Conservation (phyloP, 1,140 invertebrate species). For the Pseudomyrmex gracilis region DNA sequence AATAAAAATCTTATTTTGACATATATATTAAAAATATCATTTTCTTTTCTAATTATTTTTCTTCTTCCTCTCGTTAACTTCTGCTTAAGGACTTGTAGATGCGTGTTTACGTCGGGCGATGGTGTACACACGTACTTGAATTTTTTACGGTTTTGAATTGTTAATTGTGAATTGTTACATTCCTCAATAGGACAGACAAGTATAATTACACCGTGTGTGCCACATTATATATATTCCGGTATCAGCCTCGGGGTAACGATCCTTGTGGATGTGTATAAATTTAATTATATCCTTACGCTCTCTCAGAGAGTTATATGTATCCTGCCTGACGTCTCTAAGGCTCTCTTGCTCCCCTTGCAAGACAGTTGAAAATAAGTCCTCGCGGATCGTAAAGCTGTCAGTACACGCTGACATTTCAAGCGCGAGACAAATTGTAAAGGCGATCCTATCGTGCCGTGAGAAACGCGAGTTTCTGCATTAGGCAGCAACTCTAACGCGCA, state of each 20-base stretch:
- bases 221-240: conserved; percentile 25
- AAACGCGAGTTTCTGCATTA: conserved; percentile 55
- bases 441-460: conserved; percentile 57
- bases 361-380: conserved; percentile 43
- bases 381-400: conserved; percentile 52
- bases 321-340: conserved; percentile 35
- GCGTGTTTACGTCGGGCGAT: too few relatives aligned
- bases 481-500: conserved; percentile 16
- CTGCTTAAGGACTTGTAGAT: too few relatives aligned
- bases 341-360: conserved; percentile 23
- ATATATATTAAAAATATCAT: too few relatives aligned
- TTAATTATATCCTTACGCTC: conserved; percentile 52
- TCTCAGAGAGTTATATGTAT: not conserved
- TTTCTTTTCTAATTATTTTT: too few relatives aligned
- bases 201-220: conserved; percentile 39
- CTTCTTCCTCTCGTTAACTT: too few relatives aligned
- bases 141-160: not conserved
- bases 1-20: too few relatives aligned
- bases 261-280: conserved; percentile 39
- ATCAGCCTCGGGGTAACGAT: conserved; percentile 29
- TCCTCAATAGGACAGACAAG: conserved; percentile 17
- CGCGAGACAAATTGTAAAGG: conserved; percentile 60
- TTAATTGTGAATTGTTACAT: conserved; percentile 26
- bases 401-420: conserved; percentile 50
- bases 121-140: not conserved